These are phyloP conservation scores for Oncorhynchus clarkii DNA, from an alignment of 2,113 vertebrate genomes.

Conservation along the genomic window DNA sequence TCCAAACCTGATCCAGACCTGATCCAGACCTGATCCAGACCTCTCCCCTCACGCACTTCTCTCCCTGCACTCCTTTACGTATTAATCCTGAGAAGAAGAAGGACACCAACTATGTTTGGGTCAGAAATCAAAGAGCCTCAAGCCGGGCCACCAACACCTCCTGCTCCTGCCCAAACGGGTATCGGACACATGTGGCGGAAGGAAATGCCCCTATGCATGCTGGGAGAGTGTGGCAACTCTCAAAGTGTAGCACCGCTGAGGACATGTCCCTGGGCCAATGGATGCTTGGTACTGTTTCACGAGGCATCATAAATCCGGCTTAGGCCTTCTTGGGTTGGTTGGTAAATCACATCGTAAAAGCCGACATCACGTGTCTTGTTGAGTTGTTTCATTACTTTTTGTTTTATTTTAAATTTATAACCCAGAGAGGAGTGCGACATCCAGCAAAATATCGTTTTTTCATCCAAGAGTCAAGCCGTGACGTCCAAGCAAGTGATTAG, in stretches of 20 bases:
- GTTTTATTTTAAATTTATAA: conserved; percentile 24
- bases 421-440: background rate
- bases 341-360: conserved; percentile 32
- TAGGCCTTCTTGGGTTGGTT: background rate
- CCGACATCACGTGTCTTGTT: conserved; percentile 4
- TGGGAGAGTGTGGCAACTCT: background rate
- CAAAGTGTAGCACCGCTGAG: background rate
- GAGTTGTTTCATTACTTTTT: conserved; percentile 26
- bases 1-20: too few species aligned
- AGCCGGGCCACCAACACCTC: conserved; percentile 4
- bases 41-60: background rate
- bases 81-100: background rate
- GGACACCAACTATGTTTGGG: background rate
- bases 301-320: background rate
- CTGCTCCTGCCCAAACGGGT: background rate
- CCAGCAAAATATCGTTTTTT: too few species aligned
- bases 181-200: background rate
- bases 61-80: background rate
- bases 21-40: background rate
- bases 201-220: background rate
- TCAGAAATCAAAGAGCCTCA: background rate
- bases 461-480: background rate
- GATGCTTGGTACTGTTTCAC: background rate
- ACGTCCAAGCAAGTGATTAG: background rate
- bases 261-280: background rate